phyloP scores from a whole-genome alignment of 2,797 vertebrate species.

The Cheirogaleus major region DNA sequence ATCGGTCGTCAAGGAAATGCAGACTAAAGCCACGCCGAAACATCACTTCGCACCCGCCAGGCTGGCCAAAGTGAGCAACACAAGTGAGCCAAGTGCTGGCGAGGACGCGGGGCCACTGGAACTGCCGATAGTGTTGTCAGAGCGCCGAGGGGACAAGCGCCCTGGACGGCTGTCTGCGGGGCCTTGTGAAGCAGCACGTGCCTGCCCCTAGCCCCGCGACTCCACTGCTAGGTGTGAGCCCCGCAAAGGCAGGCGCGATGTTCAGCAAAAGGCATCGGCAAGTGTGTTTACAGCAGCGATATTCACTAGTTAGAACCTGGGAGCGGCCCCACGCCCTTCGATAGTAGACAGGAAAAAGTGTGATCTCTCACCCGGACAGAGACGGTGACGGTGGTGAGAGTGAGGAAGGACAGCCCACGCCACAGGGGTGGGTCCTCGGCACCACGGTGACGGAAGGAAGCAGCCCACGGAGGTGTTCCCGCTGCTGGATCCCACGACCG shows the following conservation, averaged over 20 bases:
- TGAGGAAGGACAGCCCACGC: not conserved
- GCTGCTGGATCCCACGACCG: not conserved
- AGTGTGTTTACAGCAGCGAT: not conserved
- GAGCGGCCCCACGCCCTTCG: not conserved
- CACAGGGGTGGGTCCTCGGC: fast-evolving
- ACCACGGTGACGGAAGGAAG: not conserved
- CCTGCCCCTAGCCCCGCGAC: not conserved
- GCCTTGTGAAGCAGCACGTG: fast-evolving
- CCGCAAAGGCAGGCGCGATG: not conserved
- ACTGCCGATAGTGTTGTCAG: fast-evolving
- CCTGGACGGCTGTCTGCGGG: not conserved
- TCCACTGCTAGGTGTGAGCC: not conserved
- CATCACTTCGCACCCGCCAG: fast-evolving
- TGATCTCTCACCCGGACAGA: not conserved
- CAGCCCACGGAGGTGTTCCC: not conserved
- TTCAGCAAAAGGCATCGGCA: not conserved
- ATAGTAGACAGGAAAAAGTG: not conserved
- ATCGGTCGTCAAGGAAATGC: not conserved
- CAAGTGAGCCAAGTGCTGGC: not conserved
- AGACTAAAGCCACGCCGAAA: too few relatives aligned
- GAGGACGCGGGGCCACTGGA: fast-evolving
- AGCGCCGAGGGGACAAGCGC: fast-evolving
- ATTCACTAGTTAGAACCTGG: not conserved
- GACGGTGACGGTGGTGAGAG: not conserved
- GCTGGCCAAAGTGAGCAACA: not conserved